phyloP scores from a whole-genome alignment of 2,113 vertebrate species.

The Ageneiosus marmoratus region DNA sequence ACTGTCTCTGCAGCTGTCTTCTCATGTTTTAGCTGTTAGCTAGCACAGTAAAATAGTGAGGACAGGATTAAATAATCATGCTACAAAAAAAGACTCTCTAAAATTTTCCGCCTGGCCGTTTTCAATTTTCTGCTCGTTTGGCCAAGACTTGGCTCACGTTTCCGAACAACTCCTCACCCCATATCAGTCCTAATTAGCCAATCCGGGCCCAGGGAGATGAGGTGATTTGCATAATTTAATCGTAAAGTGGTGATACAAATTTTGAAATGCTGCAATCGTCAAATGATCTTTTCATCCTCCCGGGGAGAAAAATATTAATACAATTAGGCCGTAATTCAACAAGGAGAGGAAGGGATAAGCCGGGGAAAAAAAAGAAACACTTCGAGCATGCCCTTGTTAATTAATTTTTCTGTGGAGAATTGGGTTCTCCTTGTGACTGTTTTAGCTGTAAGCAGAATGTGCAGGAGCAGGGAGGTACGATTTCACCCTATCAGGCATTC shows the following conservation, averaged over 20 bases:
- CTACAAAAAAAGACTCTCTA: conserved; percentile 70
- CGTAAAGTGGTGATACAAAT: conserved; percentile 94
- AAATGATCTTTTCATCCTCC: conserved; percentile 97
- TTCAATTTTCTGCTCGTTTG: conserved; percentile 90
- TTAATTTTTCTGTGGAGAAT: conserved; percentile 99
- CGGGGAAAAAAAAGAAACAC: conserved; percentile 79
- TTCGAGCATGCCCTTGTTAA: conserved; percentile 93
- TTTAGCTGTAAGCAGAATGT: conserved; percentile 81
- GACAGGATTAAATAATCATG: conserved; percentile 41
- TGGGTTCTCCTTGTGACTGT: conserved; percentile 98
- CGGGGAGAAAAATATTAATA: conserved; percentile 98
- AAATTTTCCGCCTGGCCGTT: conserved; percentile 85
- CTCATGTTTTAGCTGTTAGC: background rate
- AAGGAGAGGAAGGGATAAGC: conserved; percentile 65
- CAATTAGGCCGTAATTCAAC: conserved; percentile 98
- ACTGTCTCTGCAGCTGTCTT: conserved; percentile 16
- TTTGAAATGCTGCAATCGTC: conserved; percentile 97
- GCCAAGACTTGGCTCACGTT: conserved; percentile 89
- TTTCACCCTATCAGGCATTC: conserved; percentile 76
- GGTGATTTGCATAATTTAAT: conserved; percentile 99
- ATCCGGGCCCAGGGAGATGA: conserved; percentile 77
- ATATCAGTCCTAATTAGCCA: conserved; percentile 90
- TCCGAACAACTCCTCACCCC: conserved; percentile 85
- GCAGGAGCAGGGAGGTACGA: conserved; percentile 73
- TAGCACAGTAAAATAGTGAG: conserved; percentile 18